These are phyloP conservation scores for Scaptodrosophila lebanonensis DNA, from an alignment of 1,140 invertebrate species.

Conservation along the genomic window DNA sequence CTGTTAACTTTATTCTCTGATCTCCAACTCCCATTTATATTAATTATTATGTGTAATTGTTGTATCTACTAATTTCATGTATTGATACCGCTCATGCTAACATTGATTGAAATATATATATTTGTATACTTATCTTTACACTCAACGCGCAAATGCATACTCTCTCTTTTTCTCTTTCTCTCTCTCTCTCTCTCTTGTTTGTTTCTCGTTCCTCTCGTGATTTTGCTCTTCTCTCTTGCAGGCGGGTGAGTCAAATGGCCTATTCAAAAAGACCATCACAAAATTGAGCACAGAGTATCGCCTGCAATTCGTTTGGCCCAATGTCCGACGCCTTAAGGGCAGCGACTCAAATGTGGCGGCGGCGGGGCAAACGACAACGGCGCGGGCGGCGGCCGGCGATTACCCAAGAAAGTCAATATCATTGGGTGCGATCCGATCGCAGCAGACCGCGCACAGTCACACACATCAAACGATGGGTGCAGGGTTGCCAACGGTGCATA, in stretches of 20 bases:
- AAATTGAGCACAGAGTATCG: constrained; percentile 91
- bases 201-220: constrained; percentile 49
- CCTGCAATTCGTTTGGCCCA: constrained; percentile 92
- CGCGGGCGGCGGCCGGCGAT: constrained; percentile 76
- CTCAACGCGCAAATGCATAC: constrained; percentile 46
- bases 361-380: constrained; percentile 46
- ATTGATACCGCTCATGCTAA: constrained; percentile 19
- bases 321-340: constrained; percentile 80
- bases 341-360: constrained; percentile 75
- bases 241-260: constrained; percentile 78
- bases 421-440: constrained; percentile 90
- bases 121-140: constrained; percentile 33
- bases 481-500: constrained; percentile 78
- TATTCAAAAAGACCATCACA: constrained; percentile 84
- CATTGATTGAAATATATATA: constrained; percentile 25
- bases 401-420: constrained; percentile 89
- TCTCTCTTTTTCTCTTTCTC: constrained; percentile 24
- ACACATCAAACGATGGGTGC: constrained; percentile 66
- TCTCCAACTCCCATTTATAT: constrained; percentile 24
- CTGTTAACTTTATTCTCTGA: constrained; percentile 53
- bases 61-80: constrained; percentile 7
- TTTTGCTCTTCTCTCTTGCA: constrained; percentile 75
- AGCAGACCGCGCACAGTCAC: constrained; percentile 78
- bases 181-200: constrained; percentile 35
- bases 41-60: constrained; percentile 8